Evolutionary conservation across 2,888 invertebrate genomes (phyloP), one percentile per base, ranked within the genome.

Genomic region (Ectemnius continuus): DNA sequence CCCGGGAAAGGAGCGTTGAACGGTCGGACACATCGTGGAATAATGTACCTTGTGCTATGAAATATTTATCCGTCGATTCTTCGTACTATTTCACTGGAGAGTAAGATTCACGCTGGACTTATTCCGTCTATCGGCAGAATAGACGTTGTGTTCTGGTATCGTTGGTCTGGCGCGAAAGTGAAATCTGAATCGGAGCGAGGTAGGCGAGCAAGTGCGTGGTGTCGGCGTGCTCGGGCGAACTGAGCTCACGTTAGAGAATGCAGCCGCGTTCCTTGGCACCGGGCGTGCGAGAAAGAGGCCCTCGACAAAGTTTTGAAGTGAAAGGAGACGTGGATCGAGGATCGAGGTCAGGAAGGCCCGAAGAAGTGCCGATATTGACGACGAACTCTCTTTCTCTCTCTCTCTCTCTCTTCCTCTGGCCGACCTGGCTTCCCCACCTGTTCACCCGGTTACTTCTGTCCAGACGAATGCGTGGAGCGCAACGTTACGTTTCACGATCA

Each of bases 301-400:
- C 83, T 83, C 83, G 85, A 87, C 85, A 85, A 86, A 85, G 86
- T 88, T 87, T 85, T 86, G 73, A 85, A 90, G 91, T 91, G 91
- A 91, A 91, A 91, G 91, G 91, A 86, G 85, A 77, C 76, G 73
- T 57, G 80, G 83, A 85, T 87, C 79, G 86, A 82, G 85, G 88
- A 90, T 89, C 86, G 89, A 90, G 90, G 90, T 86, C 86, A 85
- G 69, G 67, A 67, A 52, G 68, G 52, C 59, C 65, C 65, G 67
- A 80, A 76, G 63, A 67, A 61, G 48, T 61, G 68, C 6, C 78
- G 70, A 77, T 72, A 58, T 78, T 73, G 73, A 65, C 73, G 73
- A 76, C 76, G 67, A 70, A 82, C 77, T 85, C 80, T 82, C 78
- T 81, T 76, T 36, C 63, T 67, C 46, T 67, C 74, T 72, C 56